These are phyloP conservation scores for Leptinotarsa defecta DNA, from an alignment of 1,140 invertebrate genomes.

Conservation along the genomic window DNA sequence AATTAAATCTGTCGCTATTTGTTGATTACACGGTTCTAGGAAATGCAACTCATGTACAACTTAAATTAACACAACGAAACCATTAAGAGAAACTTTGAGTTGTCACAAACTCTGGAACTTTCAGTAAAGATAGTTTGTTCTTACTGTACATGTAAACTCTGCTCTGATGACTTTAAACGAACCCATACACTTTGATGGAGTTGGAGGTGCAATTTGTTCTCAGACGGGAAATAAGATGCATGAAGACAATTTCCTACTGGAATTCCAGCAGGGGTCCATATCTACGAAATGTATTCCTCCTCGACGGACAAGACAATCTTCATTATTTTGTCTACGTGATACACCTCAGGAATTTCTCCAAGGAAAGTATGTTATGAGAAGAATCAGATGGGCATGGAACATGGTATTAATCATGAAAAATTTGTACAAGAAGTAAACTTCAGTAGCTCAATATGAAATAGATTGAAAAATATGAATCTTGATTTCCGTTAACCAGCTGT, in stretches of 20 bases:
- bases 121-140: constrained; percentile 7
- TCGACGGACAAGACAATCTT: neutral
- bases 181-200: neutral
- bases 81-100: constrained; percentile 12
- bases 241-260: neutral
- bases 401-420: no score
- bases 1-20: neutral
- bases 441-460: no score
- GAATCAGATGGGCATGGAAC: no score
- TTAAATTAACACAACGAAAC: constrained; percentile 2
- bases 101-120: constrained; percentile 20
- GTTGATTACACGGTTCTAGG: neutral
- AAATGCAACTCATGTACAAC: neutral
- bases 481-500: no score
- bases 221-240: neutral
- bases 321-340: neutral
- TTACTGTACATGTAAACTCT: constrained; percentile 6
- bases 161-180: constrained; percentile 4
- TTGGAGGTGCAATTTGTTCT: neutral
- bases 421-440: no score
- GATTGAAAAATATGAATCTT: no score
- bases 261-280: neutral
- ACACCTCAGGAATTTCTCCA: no score
- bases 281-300: neutral
- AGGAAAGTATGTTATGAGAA: no score